Percentiles rank a stretch among this genome's conserved stretches.
phyloP scores from a whole-genome alignment of 2,888 invertebrate genomes.

The Limnephilus rhombicus region DNA sequence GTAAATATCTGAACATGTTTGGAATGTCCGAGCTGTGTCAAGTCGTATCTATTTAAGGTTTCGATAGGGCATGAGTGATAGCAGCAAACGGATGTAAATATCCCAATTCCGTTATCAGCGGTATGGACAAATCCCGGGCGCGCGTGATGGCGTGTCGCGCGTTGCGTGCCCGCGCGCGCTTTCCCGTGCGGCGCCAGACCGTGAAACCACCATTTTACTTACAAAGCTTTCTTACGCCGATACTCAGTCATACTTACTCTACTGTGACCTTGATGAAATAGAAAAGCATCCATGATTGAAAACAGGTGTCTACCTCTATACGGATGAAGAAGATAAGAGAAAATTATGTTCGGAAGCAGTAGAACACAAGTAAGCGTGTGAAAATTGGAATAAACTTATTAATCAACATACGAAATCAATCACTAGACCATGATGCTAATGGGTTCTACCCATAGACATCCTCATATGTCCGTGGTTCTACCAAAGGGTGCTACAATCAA shows the following conservation, averaged over 20 bases:
- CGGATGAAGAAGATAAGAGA: background rate
- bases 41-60: background rate
- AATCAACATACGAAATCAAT: background rate
- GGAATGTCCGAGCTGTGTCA: background rate
- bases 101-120: background rate
- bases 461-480: too few species aligned
- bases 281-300: background rate
- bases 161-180: constrained; percentile 73
- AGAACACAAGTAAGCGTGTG: background rate
- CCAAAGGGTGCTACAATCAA: background rate
- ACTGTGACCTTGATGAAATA: constrained; percentile 1
- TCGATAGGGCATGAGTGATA: constrained; percentile 9
- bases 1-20: background rate
- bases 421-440: background rate
- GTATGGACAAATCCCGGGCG: constrained; percentile 65
- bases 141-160: constrained; percentile 73
- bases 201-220: constrained; percentile 9
- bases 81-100: constrained; percentile 29
- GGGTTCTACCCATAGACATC: too few species aligned
- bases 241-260: background rate
- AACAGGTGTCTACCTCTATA: background rate
- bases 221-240: constrained; percentile 20
- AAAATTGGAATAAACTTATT: background rate
- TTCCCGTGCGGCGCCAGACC: constrained; percentile 68
- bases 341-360: background rate